Evolutionary conservation across 2,797 vertebrate genomes (phyloP), one percentile per base, ranked within the genome.

Genomic region (Myotis myotis): DNA sequence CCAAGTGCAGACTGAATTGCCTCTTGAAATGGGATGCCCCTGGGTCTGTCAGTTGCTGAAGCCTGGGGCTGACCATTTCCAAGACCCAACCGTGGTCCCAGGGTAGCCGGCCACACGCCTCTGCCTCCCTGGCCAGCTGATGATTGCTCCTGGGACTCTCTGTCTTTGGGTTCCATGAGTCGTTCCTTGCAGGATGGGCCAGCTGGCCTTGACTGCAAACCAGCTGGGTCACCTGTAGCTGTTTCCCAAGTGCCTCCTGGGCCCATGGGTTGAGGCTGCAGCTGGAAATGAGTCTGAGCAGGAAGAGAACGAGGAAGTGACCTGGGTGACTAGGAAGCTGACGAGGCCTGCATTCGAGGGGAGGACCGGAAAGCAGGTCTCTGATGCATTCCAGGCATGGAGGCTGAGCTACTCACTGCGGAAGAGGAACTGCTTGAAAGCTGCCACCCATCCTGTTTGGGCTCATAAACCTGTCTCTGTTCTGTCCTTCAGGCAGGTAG

Each of bases 371-470:
- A 55, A 12, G 82, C 70, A 62, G 74, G 38, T 71, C 78, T 78
- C 64, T 0, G 19, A 33, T 0, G 2, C 51, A 23, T 75, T 94
- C 83, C 68, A 66, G 55, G 71, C 83, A 91, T 64, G 33, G 90
- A 93, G 57, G 28, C 51, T 62, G 68, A 72, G 57, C 70, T 62
- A 68, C 81, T 96, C 91, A 89, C 17, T 38, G 2, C 0, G 0
- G 9, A 92, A 90, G 44, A 94, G 75, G 49, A 86, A 30, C 28
- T n/a, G 5, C 84, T 62, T 3, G 10, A 92, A 79, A 76, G 70
- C 64, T 86, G 82, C 55, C 66, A 17, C 85, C 89, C 64, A 57
- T 94, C 74, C 87, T 91, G 92, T 89, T 53, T 96, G 79, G 81
- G 85, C 75, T 83, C 60, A 80, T 33, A 78, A 15, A 95, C 76